These are phyloP conservation scores for Pasiphila rectangulata DNA, from an alignment of 2,888 invertebrate genomes.

Conservation along the genomic window DNA sequence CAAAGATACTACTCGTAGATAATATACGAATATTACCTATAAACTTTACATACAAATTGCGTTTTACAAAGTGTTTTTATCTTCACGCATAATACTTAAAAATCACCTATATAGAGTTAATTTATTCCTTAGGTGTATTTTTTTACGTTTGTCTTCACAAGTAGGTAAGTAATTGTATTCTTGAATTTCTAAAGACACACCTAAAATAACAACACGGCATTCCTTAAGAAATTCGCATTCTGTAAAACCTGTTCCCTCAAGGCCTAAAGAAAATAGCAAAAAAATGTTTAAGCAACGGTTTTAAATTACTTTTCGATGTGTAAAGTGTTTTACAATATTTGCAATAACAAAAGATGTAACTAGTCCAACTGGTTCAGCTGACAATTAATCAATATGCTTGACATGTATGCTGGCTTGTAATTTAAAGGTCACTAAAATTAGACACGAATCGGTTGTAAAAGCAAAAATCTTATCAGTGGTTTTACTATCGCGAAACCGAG, in stretches of 20 bases:
- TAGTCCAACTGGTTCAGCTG: constrained; percentile 7
- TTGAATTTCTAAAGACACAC: constrained; percentile 26
- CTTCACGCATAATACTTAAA: too few species aligned
- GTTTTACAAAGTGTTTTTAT: too few species aligned
- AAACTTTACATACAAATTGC: too few species aligned
- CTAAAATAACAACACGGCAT: constrained; percentile 25
- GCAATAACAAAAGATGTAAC: constrained; percentile 2
- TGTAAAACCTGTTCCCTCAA: constrained; percentile 27
- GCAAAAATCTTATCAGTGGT: neutral
- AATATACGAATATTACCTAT: too few species aligned
- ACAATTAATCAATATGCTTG: constrained; percentile 7
- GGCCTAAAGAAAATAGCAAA: constrained; percentile 29
- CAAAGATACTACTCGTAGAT: too few species aligned
- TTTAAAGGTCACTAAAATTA: neutral
- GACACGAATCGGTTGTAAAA: constrained; percentile 1
- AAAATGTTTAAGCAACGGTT: constrained; percentile 22
- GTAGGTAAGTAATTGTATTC: neutral
- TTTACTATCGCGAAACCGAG: neutral
- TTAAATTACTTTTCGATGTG: constrained; percentile 19
- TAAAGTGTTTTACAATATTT: constrained; percentile 13
- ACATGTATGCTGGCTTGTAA: neutral
- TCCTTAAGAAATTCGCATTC: constrained; percentile 32
- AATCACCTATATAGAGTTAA: neutral
- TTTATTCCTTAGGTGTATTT: neutral
- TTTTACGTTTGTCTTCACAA: neutral